These are phyloP conservation scores for Branchellion lobata DNA, from an alignment of 2,888 invertebrate genomes.

Conservation along the genomic window DNA sequence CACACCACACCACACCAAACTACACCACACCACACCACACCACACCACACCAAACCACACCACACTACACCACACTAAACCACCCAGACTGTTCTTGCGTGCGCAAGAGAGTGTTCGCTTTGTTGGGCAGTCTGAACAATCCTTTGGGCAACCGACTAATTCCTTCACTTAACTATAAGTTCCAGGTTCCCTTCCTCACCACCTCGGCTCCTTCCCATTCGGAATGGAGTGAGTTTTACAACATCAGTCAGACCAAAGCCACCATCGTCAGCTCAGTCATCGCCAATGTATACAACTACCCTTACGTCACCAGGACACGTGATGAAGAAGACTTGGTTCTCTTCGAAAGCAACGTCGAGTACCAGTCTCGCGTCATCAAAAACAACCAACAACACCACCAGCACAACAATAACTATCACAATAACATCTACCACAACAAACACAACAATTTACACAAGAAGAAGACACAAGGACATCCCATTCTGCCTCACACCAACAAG, in stretches of 20 bases:
- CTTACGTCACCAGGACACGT: neutral
- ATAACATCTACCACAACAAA: neutral
- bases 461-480: neutral
- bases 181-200: constrained; percentile 32
- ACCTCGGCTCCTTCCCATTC: neutral
- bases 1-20: too few relatives aligned
- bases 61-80: too few relatives aligned
- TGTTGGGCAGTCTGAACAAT: neutral
- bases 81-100: constrained; percentile 10
- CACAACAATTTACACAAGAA: neutral
- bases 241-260: neutral
- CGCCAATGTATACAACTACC: neutral
- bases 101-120: neutral
- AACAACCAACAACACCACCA: neutral
- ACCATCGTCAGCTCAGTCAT: constrained; percentile 10
- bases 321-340: neutral
- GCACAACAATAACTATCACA: constrained; percentile 1
- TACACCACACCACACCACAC: too few relatives aligned
- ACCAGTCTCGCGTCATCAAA: neutral
- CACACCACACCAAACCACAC: too few relatives aligned
- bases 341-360: neutral
- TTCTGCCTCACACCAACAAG: neutral
- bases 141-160: neutral
- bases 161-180: constrained; percentile 15
- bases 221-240: constrained; percentile 16